Percentiles rank a stretch among this genome's conserved stretches.
Evolutionary conservation across 2,113 vertebrate species (phyloP).

Genomic region (Atherinomorus stipes): DNA sequence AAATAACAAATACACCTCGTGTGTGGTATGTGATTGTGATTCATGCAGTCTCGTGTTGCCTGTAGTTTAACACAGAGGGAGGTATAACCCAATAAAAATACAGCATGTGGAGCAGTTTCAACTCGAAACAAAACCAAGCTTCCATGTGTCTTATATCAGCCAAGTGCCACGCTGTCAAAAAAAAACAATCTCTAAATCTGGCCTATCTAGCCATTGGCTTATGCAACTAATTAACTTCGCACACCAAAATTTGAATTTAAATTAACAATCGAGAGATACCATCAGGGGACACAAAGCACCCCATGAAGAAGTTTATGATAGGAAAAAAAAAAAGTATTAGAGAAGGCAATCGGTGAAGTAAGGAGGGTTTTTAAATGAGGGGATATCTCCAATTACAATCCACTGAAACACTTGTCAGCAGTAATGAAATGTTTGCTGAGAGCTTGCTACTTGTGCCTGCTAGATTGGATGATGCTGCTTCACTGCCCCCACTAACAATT

Average conservation of each 20-base stretch:
- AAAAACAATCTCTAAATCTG: constrained; percentile 69
- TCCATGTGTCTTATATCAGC: constrained; percentile 62
- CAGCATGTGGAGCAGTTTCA: neutral
- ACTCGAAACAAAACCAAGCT: constrained; percentile 61
- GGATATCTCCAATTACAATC: constrained; percentile 84
- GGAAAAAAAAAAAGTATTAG: constrained; percentile 74
- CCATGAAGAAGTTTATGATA: constrained; percentile 76
- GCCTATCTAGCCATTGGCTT: constrained; percentile 70
- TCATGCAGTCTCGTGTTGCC: neutral
- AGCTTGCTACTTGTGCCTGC: constrained; percentile 74
- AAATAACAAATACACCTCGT: neutral
- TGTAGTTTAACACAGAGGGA: neutral
- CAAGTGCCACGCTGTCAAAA: constrained; percentile 66
- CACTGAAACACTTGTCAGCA: constrained; percentile 80
- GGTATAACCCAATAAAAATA: constrained; percentile 13
- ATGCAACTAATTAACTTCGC: constrained; percentile 81
- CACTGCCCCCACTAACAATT: constrained; percentile 75
- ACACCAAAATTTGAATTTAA: constrained; percentile 83
- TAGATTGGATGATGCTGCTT: constrained; percentile 75
- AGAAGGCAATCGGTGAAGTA: constrained; percentile 71
- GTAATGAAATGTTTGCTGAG: constrained; percentile 84
- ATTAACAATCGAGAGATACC: constrained; percentile 80
- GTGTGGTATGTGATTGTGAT: neutral
- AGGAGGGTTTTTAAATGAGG: constrained; percentile 75
- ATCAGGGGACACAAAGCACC: constrained; percentile 78